Evolutionary conservation across 2,888 invertebrate species (phyloP).

Genomic region (Galerucella pusilla): DNA sequence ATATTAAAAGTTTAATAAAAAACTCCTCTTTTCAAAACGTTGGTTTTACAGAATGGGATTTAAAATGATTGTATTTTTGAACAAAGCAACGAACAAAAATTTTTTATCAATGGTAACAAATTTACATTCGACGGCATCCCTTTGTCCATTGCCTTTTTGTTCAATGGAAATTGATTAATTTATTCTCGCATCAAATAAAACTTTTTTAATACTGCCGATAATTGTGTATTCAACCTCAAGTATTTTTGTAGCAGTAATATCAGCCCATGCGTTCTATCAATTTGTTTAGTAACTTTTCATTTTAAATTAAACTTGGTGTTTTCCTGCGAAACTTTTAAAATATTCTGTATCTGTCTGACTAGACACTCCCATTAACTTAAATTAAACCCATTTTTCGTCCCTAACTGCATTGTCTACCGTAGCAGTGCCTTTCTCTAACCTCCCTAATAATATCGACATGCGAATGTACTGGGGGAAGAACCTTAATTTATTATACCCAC

Average conservation of each 20-base stretch:
- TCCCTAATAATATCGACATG: conserved; percentile 33
- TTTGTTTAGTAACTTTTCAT: conserved; percentile 6
- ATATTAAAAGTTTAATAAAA: too few relatives aligned
- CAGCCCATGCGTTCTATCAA: background rate
- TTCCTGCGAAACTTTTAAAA: background rate
- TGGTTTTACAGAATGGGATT: too few relatives aligned
- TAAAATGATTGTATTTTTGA: too few relatives aligned
- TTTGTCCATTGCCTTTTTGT: too few relatives aligned
- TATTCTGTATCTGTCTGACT: background rate
- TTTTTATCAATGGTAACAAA: too few relatives aligned
- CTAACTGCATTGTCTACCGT: conserved; percentile 26
- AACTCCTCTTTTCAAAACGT: too few relatives aligned
- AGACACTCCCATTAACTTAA: conserved; percentile 22
- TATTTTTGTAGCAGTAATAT: background rate
- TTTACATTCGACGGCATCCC: too few relatives aligned
- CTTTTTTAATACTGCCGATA: background rate
- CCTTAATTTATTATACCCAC: conserved; percentile 46
- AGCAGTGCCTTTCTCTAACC: conserved; percentile 14
- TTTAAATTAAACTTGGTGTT: background rate
- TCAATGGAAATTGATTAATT: too few relatives aligned
- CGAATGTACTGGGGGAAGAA: conserved; percentile 30
- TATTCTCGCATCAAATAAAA: too few relatives aligned
- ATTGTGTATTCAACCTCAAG: background rate
- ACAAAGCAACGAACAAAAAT: too few relatives aligned
- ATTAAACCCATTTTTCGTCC: conserved; percentile 25